A percentile compares a stretch with the other conserved stretches of the same genome.
phyloP scores from a whole-genome alignment of 2,888 invertebrate species.

The Gibbula magus region DNA sequence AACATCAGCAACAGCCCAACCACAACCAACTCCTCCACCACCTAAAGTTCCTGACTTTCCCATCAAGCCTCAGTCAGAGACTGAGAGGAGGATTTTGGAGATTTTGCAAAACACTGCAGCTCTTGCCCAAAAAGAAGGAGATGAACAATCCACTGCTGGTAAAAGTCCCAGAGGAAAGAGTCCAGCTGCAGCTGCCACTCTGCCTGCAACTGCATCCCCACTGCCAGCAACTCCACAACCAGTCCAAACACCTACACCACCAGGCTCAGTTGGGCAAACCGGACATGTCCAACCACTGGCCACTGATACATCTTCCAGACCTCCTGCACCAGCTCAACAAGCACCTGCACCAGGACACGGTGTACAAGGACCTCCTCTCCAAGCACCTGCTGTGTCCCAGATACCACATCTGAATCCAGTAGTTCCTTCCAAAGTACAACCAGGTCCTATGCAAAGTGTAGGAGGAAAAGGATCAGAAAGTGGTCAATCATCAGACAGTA shows the following conservation, averaged over 20 bases:
- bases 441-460: too few species aligned
- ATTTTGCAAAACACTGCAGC: slow-evolving; percentile 62
- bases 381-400: not conserved
- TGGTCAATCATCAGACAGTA: slow-evolving; percentile 18
- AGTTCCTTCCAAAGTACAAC: not conserved
- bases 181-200: not conserved
- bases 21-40: not conserved
- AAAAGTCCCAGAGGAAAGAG: slow-evolving; percentile 6
- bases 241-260: not conserved
- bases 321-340: slow-evolving; percentile 38
- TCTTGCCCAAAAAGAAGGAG: slow-evolving; percentile 43
- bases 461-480: not conserved
- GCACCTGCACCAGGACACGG: not conserved
- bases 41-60: slow-evolving; percentile 43
- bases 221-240: not conserved
- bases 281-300: slow-evolving; percentile 39
- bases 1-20: not conserved
- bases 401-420: not conserved
- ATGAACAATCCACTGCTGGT: slow-evolving; percentile 3
- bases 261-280: slow-evolving; percentile 29
- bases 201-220: not conserved
- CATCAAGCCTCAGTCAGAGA: slow-evolving; percentile 67
- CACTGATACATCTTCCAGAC: slow-evolving; percentile 23
- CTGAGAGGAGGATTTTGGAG: slow-evolving; percentile 67
- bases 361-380: not conserved